Evolutionary conservation across 2,797 vertebrate genomes (phyloP).

Genomic region (Enteromius trimaculatus): DNA sequence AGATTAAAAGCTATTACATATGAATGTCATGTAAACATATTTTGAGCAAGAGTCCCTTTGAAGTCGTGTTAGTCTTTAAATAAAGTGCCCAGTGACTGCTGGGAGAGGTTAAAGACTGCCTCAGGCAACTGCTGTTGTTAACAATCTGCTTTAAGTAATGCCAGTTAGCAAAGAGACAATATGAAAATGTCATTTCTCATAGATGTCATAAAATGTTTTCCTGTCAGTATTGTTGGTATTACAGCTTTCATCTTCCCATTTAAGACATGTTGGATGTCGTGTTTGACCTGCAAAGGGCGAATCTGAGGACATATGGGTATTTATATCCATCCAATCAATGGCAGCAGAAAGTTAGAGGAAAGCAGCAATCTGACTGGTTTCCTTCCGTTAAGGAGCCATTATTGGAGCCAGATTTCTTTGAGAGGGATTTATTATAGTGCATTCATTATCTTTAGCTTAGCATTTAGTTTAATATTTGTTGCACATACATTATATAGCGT

Average conservation of each 20-base stretch:
- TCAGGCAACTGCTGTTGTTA: constrained; percentile 13
- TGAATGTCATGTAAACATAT: constrained; percentile 9
- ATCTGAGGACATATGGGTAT: constrained; percentile 36
- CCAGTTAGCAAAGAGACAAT: constrained; percentile 31
- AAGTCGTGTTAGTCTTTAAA: constrained; percentile 26
- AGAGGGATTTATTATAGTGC: constrained; percentile 15
- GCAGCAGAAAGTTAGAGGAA: constrained; percentile 34
- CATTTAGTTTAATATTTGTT: constrained; percentile 8
- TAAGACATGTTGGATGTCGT: constrained; percentile 20
- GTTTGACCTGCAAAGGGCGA: constrained; percentile 30
- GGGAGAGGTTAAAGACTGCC: constrained; percentile 28
- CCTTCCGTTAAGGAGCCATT: constrained; percentile 33
- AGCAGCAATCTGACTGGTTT: constrained; percentile 44
- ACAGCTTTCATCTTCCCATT: constrained; percentile 23
- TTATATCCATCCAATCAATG: constrained; percentile 51
- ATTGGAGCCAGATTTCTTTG: constrained; percentile 19
- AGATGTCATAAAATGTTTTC: constrained; percentile 39
- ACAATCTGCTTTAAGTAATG: constrained; percentile 32
- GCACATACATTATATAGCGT: not conserved
- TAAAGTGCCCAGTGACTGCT: constrained; percentile 28
- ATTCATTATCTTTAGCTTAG: constrained; percentile 10
- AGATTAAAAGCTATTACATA: constrained; percentile 11
- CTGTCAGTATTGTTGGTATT: not conserved
- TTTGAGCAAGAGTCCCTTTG: constrained; percentile 24
- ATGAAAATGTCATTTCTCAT: constrained; percentile 34